phyloP scores from a whole-genome alignment of 1,140 invertebrate species.

The Zaprionus kolodkinae region DNA sequence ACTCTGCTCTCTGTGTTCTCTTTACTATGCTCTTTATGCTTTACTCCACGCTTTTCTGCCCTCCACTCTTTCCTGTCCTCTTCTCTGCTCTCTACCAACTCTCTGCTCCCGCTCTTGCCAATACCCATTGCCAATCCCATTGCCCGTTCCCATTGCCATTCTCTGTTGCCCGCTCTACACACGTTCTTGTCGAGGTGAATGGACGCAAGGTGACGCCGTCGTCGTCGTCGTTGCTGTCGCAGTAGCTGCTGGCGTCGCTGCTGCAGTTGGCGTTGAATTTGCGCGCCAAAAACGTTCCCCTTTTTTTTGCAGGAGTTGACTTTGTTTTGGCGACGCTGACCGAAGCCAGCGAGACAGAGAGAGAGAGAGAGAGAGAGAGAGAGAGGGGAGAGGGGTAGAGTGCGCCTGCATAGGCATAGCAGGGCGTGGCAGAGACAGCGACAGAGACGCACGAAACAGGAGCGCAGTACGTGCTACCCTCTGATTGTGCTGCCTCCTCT shows the following conservation, averaged over 20 bases:
- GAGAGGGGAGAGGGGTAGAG: constrained; percentile 13
- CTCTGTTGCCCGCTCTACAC: constrained; percentile 11
- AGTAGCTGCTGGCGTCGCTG: constrained; percentile 20
- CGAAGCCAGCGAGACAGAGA: constrained; percentile 26
- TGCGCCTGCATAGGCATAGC: constrained; percentile 33
- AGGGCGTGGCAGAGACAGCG: constrained; percentile 59
- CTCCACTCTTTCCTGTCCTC: too few species aligned
- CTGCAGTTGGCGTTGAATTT: constrained; percentile 54
- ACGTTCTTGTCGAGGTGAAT: constrained; percentile 67
- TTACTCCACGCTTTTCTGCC: neutral
- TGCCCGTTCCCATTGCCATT: constrained; percentile 17
- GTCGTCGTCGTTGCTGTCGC: neutral
- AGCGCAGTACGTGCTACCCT: constrained; percentile 45
- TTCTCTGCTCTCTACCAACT: constrained; percentile 7
- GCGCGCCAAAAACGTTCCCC: constrained; percentile 72
- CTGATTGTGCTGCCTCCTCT: neutral
- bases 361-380: constrained; percentile 28
- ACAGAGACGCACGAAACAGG: constrained; percentile 49
- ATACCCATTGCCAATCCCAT: neutral
- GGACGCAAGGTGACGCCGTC: constrained; percentile 68
- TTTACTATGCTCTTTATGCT: neutral
- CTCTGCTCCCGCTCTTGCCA: neutral
- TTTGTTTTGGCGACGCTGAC: constrained; percentile 61
- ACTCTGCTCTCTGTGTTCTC: neutral
- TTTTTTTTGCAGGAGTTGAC: constrained; percentile 54